Base-by-base conservation (phyloP, 1,140 invertebrate species). In the Carposina sasakii region DNA sequence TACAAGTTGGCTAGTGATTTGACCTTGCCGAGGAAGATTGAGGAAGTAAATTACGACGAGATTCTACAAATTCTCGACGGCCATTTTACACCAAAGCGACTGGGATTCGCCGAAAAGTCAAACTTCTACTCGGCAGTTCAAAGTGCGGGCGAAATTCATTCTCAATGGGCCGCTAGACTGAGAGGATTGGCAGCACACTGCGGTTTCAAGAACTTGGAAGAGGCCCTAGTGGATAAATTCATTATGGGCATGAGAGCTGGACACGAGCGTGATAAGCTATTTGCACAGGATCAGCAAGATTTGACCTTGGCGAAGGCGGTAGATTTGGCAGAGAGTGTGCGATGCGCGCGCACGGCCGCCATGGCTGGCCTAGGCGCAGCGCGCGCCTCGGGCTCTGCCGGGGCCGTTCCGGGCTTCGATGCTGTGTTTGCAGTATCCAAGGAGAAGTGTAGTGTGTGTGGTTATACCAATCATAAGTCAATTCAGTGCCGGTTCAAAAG, bases 251-350 rank as follows among this genome's bases (percentile, higher is more conserved):
- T 45, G 43, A n/a, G 12, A 12, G 31, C 44, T 3, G 34, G 34
- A 6, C 31, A 30, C 12, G 44, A 47, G 44, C 44, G 44, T 2
- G 44, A 47, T 19, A 47, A 47, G 23, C 20, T 47, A 15, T 47
- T 36, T 17, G 44, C 31, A n/a, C 31, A 36, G 33, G 20, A 47
- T 2, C 20, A 12, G 21, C 1, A 13, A 1, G 31, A 34, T 1
- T 19, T 47, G 20, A 36, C 44, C 13, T 21, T 47, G 33, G 33
- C 31, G 15, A 47, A 34, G 33, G 44, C 33, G 44, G 44, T 47
- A 19, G 44, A 47, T 1, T 4, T 36, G 22, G 44, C 44, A 13
- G 31, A 47, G 23, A 39, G 36, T 10, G 17, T 20, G 36, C 36
- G 36, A 12, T 39, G 36, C 36, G 36, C 36, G 2, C 36, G 28